A percentile compares a stretch with the other conserved stretches of the same genome.
These are phyloP conservation scores for Ornithoptera alexandrae DNA, from an alignment of 2,888 invertebrate species.

Conservation along the genomic window DNA sequence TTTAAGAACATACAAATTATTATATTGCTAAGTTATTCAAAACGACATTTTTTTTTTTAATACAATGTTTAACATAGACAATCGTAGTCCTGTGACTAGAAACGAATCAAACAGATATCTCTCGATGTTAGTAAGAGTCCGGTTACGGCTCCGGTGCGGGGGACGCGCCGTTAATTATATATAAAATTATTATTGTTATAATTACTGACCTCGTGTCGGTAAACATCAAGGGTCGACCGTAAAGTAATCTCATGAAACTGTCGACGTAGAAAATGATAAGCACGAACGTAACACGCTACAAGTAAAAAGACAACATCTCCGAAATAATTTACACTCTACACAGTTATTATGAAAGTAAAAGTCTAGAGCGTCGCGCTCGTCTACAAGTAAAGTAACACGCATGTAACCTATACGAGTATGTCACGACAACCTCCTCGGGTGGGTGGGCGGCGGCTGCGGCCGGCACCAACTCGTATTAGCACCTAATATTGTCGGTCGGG, in stretches of 20 bases:
- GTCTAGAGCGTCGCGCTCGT: constrained; percentile 65
- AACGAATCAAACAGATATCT: constrained; percentile 67
- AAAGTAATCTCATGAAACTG: constrained; percentile 65
- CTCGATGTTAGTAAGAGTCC: constrained; percentile 55
- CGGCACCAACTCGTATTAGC: constrained; percentile 76
- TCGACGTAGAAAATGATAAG: constrained; percentile 44
- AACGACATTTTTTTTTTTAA: constrained; percentile 4
- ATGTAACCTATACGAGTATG: constrained; percentile 42
- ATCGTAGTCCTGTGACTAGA: constrained; percentile 77
- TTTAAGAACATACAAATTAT: constrained; percentile 30
- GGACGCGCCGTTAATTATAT: constrained; percentile 50
- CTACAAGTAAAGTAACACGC: constrained; percentile 71
- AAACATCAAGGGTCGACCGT: constrained; percentile 71
- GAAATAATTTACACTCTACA: constrained; percentile 73
- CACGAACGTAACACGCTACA: constrained; percentile 74
- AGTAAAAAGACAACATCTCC: constrained; percentile 57
- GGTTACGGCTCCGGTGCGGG: constrained; percentile 40
- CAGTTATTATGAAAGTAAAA: constrained; percentile 55
- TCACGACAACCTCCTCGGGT: too few relatives aligned
- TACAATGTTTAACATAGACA: constrained; percentile 61
- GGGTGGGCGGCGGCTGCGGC: constrained; percentile 34
- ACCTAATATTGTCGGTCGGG: constrained; percentile 79
- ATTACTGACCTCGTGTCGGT: constrained; percentile 76
- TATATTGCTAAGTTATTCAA: constrained; percentile 14
- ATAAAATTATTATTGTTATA: constrained; percentile 60